Percentiles rank a stretch among this genome's conserved stretches.
Evolutionary conservation across 2,113 vertebrate species (phyloP).

Genomic region (Antennarius striatus): DNA sequence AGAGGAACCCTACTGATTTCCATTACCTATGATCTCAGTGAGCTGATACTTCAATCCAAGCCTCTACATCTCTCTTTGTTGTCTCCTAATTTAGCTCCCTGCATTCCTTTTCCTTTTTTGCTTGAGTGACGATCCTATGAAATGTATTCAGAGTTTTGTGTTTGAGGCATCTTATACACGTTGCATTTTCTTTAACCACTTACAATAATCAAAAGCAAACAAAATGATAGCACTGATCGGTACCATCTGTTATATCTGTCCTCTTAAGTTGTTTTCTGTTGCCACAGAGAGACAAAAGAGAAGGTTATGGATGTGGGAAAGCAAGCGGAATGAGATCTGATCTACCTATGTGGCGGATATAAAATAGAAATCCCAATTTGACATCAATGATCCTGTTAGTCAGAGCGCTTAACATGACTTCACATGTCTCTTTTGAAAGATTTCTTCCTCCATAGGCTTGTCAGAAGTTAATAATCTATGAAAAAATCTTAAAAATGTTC

Average conservation of each 20-base stretch:
- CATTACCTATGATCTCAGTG: conserved; percentile 49
- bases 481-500: not conserved
- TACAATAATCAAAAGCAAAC: not conserved
- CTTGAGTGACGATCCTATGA: not conserved
- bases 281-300: conserved; percentile 1
- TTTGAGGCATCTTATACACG: not conserved
- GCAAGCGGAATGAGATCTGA: not conserved
- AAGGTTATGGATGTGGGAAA: conserved; percentile 1
- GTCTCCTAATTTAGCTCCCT: conserved; percentile 3
- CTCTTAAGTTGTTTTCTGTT: not conserved
- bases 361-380: conserved; percentile 19
- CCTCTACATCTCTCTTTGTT: conserved; percentile 6
- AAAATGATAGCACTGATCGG: not conserved
- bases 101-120: not conserved
- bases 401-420: not conserved
- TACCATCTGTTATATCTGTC: not conserved
- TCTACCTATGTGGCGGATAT: not conserved
- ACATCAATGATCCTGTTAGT: not conserved
- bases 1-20: conserved; percentile 56
- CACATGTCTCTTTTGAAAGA: not conserved
- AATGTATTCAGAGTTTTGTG: too few species aligned
- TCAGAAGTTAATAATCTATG: not conserved
- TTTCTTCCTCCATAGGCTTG: not conserved
- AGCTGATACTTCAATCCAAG: conserved; percentile 14
- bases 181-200: not conserved